Percentiles rank a stretch among this genome's conserved stretches.
Evolutionary conservation across 2,888 invertebrate species (phyloP).

Genomic region (Tuta absoluta): DNA sequence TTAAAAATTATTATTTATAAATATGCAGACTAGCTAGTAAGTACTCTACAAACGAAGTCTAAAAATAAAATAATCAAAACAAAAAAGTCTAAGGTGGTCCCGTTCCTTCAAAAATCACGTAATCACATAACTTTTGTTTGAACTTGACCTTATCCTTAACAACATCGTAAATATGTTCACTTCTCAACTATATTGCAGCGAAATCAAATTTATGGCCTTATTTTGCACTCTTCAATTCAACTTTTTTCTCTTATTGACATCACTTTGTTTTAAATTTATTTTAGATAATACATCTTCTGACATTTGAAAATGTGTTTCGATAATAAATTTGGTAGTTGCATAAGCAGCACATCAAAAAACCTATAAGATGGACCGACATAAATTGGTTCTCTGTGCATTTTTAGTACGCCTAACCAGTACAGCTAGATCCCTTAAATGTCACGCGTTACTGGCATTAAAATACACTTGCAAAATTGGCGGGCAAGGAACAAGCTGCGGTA

Average conservation of each 20-base stretch:
- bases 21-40: no score
- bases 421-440: no score
- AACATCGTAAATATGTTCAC: slow-evolving; percentile 2
- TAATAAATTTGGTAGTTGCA: neutral
- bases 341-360: no score
- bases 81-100: neutral
- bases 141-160: neutral
- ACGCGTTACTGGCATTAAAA: no score
- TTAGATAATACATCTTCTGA: neutral
- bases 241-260: neutral
- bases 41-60: no score
- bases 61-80: neutral
- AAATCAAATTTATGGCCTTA: slow-evolving; percentile 12
- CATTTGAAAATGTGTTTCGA: neutral
- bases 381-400: no score
- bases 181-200: neutral
- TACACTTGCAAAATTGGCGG: no score
- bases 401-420: no score
- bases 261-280: neutral
- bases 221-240: slow-evolving; percentile 4
- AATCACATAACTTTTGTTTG: neutral
- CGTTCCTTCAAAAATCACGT: neutral
- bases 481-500: no score
- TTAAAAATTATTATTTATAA: no score
- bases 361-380: no score